Evolutionary conservation across 2,888 invertebrate genomes (phyloP), one percentile per base, ranked within the genome.

Genomic region (Athripsodes cinereus): DNA sequence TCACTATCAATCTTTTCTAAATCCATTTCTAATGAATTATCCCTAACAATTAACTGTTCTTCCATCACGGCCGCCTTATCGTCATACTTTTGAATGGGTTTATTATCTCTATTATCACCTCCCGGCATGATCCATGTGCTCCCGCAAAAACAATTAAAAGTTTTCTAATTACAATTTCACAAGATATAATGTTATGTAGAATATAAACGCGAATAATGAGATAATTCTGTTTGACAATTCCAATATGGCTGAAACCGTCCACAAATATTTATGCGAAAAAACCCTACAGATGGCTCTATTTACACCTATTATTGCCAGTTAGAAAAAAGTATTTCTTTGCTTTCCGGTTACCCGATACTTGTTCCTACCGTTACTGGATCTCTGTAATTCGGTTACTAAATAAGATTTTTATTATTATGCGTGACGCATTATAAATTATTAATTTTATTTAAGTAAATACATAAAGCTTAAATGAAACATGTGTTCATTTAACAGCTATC

Each of bases 171-270:
- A 54, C 48, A 18, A 31, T 16, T 50, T 21, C 31, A 54, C 34
- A 26, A 26, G 20, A n/a, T 50, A 16, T 34, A 34, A 40, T 13
- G 10, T 26, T 26, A 26, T 26, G 10, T 26, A 16, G 40, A n/a
- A 40, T 40, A 40, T 16, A 40, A 40, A 40, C 40, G 8, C 40
- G 13, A 40, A 13, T 40, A n/a, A 13, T 8, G 40, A 3, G 13
- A 40, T n/a, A n/a, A 40, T 8, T 73, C 69, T 74, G 76, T 77
- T 78, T 78, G 78, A 78, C 78, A 78, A 78, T 78, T 76, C 78
- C 78, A 78, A 78, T 78, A 78, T 78, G 78, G 78, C 78, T 40
- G 40, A 40, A 40, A 13, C 40, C 40, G 40, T 40, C 13, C 40
- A 40, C 40, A 40, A 40, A 40, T 31, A 11, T 31, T 31, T 31